Evolutionary conservation across 2,113 vertebrate species (phyloP).

Genomic region (Bubo blakistoni): DNA sequence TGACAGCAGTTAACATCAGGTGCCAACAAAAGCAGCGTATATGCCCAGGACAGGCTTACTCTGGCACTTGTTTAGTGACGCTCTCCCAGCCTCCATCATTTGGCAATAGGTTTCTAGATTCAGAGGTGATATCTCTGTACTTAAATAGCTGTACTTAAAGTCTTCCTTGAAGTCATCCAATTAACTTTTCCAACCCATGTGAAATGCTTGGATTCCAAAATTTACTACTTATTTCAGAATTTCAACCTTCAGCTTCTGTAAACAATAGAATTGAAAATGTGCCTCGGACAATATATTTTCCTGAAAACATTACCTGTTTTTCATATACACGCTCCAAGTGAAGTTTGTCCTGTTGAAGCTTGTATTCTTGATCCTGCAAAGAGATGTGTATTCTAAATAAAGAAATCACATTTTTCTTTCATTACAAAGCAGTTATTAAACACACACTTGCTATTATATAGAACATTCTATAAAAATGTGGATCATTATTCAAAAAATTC

Average conservation of each 20-base stretch:
- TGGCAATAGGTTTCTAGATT: not conserved
- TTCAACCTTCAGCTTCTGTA: not conserved
- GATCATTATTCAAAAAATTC: not conserved
- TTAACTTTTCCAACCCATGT: not conserved
- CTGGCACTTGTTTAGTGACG: not conserved
- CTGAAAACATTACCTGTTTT: conserved; percentile 81
- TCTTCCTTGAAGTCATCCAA: not conserved
- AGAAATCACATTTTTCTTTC: not conserved
- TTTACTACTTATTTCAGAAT: not conserved
- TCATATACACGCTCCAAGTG: conserved; percentile 78
- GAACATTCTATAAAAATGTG: not conserved
- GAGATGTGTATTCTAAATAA: not conserved
- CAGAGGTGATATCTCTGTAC: not conserved
- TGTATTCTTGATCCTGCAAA: conserved; percentile 84
- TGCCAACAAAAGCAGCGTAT: not conserved
- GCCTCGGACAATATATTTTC: not conserved
- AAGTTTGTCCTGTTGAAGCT: conserved; percentile 80
- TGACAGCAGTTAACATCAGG: not conserved
- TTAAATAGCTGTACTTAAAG: not conserved
- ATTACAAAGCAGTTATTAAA: not conserved
- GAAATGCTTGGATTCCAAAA: not conserved
- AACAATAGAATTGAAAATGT: not conserved
- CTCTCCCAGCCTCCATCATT: not conserved
- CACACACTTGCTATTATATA: not conserved
- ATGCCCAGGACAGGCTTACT: not conserved